phyloP scores from a whole-genome alignment of 1,140 invertebrate genomes.

The Nasonia vitripennis region DNA sequence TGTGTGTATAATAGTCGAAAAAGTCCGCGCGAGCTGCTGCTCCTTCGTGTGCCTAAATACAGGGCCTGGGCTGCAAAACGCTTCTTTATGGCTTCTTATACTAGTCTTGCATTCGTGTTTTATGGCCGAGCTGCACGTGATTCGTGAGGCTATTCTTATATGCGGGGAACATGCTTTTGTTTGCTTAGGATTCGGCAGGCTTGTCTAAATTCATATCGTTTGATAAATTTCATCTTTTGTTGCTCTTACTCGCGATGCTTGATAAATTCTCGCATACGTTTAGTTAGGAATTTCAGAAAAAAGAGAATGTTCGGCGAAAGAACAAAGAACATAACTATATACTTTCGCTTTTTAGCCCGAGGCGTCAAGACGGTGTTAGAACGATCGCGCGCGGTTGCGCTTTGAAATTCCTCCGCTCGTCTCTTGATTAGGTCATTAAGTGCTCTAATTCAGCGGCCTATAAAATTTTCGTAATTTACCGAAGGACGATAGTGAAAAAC shows the following conservation, averaged over 20 bases:
- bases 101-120: not conserved
- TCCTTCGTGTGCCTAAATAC: not conserved
- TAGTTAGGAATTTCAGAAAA: not conserved
- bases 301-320: not conserved
- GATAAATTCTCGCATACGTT: not conserved
- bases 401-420: slow-evolving; percentile 6
- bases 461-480: slow-evolving; percentile 58
- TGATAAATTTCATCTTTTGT: not conserved
- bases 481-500: slow-evolving; percentile 42
- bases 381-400: slow-evolving; percentile 30
- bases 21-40: too few relatives aligned
- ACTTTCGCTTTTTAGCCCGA: slow-evolving; percentile 48
- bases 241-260: too few relatives aligned
- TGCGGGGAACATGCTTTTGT: not conserved
- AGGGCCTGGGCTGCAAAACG: not conserved
- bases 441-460: slow-evolving; percentile 54
- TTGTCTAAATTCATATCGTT: not conserved
- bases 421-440: slow-evolving; percentile 62
- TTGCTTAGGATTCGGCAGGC: not conserved
- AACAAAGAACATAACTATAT: not conserved
- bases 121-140: not conserved
- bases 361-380: slow-evolving; percentile 46
- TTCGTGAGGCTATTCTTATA: not conserved
- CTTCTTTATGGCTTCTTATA: not conserved
- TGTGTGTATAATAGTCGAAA: not conserved